Evolutionary conservation across 2,113 vertebrate species (phyloP).

Genomic region (Thymallus thymallus): DNA sequence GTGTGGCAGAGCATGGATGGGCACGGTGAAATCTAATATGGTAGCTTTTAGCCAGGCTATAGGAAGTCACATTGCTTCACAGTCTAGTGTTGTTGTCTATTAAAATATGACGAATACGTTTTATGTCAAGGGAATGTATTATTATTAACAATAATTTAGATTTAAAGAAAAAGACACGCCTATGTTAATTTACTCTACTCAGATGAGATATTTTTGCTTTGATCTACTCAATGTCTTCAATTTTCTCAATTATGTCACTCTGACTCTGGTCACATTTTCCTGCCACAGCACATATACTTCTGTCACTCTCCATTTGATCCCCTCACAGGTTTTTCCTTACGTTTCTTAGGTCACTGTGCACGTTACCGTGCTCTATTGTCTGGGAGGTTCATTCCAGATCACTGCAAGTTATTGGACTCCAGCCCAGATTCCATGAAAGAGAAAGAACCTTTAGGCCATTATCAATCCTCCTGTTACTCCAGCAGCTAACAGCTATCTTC

Average conservation of each 20-base stretch:
- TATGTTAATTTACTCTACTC: no score
- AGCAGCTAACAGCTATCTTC: no score
- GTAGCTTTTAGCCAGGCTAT: no score
- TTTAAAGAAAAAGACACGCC: no score
- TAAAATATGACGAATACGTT: no score
- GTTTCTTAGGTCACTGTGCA: slow-evolving; percentile 53
- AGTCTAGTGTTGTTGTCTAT: no score
- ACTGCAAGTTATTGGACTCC: slow-evolving; percentile 32
- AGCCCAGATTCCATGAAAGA: slow-evolving; percentile 17
- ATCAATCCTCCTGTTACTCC: not conserved
- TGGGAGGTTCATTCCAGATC: slow-evolving; percentile 44
- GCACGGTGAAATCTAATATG: no score
- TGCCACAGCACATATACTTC: slow-evolving; percentile 15
- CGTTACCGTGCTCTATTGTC: slow-evolving; percentile 40
- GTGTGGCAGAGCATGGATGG: not conserved
- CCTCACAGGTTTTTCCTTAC: slow-evolving; percentile 39
- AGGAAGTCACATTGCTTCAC: no score
- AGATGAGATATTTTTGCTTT: no score
- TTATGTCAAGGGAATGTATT: no score
- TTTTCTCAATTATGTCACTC: slow-evolving; percentile 19
- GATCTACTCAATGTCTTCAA: no score
- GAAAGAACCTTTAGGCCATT: not conserved
- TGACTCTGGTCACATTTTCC: slow-evolving; percentile 3
- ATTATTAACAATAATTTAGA: no score
- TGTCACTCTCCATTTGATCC: slow-evolving; percentile 4